phyloP scores from a whole-genome alignment of 2,888 invertebrate species.

The Mimas tiliae region DNA sequence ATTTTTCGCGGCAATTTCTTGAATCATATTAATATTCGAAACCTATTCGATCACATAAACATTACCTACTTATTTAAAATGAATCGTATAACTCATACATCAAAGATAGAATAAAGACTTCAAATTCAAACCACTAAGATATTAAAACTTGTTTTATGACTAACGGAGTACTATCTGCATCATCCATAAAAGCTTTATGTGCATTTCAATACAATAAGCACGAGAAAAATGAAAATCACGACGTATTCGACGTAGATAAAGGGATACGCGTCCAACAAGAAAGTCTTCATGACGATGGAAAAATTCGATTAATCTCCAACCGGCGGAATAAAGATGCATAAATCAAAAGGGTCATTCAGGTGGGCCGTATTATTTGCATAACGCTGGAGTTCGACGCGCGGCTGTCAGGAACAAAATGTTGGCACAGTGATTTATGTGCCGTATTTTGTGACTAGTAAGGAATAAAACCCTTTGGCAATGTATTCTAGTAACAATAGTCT shows the following conservation, averaged over 20 bases:
- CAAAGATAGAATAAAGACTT: not conserved
- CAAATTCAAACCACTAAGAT: not conserved
- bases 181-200: not conserved
- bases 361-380: conserved; percentile 40
- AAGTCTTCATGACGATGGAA: conserved; percentile 19
- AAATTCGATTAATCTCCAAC: conserved; percentile 23
- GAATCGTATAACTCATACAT: not conserved
- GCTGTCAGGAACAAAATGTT: conserved; percentile 41
- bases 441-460: not conserved
- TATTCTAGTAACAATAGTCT: not conserved
- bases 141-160: not conserved
- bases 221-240: conserved; percentile 15
- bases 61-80: too few relatives aligned
- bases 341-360: conserved; percentile 38
- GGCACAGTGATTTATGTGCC: conserved; percentile 41
- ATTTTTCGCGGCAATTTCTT: too few relatives aligned
- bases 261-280: conserved; percentile 23
- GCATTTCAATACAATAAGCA: not conserved
- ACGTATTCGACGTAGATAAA: conserved; percentile 10
- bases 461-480: not conserved
- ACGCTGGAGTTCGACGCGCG: conserved; percentile 37
- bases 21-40: too few relatives aligned
- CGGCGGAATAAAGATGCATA: conserved; percentile 26
- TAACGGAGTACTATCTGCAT: not conserved
- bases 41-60: not conserved